Base-by-base conservation (phyloP, 2,113 vertebrate species). In the Delphinapterus leucas region DNA sequence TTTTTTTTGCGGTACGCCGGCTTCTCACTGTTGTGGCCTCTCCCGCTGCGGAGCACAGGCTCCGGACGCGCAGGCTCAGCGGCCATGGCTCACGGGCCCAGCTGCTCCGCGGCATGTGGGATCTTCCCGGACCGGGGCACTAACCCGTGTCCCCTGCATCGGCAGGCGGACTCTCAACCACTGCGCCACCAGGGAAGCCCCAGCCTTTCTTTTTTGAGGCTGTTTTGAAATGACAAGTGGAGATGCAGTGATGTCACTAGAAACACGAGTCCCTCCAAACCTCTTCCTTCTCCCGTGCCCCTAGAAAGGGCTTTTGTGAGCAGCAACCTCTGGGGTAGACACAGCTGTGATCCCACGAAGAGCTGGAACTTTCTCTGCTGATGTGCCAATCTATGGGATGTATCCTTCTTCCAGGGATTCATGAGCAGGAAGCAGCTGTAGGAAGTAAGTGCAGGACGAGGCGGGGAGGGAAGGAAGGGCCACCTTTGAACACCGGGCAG, bases 181-280 rank as follows among this genome's bases (percentile, higher is more conserved):
- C 13, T 49, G 49, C 13, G 49, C 49, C 49, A 49, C 49, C 49
- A 49, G 49, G 14, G 49, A 15, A 49, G 49, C 49, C 14, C 49
- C 70, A 83, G 71, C 76, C 92, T 95, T 77, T 94, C 98, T 98
- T 92, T 97, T 95, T 91, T 85, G 96, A 60, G 63, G 60, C 53
- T 31, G 83, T 63, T 97, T 92, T 90, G 88, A 33, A 95, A 97
- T 93, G 96, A 90, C 97, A 97, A 97, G 91, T 85, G 95, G 33
- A 93, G 97, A 84, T 55, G 89, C 91, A 85, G 63, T 92, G 96
- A 94, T 95, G 92, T 81, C 61, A 90, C 83, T 28, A 60, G 70
- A 41, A 1, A 80, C 38, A 91, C 94, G 55, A 58, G 33, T 14
- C 5, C n/a, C 68, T 26, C 44, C 1, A 65, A 31, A 0, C 83